Base-by-base conservation (phyloP, 2,888 invertebrate species). In the Rhynchonema sp. region DNA sequence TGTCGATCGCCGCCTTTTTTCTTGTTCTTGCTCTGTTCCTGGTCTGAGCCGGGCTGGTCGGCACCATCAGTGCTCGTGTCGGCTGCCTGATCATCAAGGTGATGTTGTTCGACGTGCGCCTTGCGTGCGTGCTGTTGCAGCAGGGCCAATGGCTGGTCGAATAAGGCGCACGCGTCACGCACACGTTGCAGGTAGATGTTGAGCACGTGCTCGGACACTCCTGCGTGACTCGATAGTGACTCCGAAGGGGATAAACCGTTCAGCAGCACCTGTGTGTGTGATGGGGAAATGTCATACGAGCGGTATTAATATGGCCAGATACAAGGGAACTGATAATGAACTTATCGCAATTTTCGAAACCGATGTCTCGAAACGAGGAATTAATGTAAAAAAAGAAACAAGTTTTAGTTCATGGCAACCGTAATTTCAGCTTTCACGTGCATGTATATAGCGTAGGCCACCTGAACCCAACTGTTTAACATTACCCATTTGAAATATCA, bases 211-310 rank as follows among this genome's bases (percentile, higher is more conserved):
- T 55, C 30, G 53, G 9, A 25, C 3, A 59, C 20, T 1, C 29
- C 53, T 6, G 2, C 30, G 53, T 28, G 53, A 27, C 54, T 27
- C 59, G 55, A 9, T 1, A 55, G 22, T 25, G 59, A 38, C 56
- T 55, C 59, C 26, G 2, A 30, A 9, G 3, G 23, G 23, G 55
- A 55, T 28, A 59, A 28, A 3, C 59, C 59, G 55, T 46, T 55
- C n/a, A 59, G 22, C 55, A 59, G 29, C 26, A 59, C 59, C 59
- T 59, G 57, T 2, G 17, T 13, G 25, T n/a, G n/a, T n/a, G n/a
- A n/a, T n/a, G n/a, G n/a, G n/a, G n/a, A n/a, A n/a, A n/a, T n/a
- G n/a, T n/a, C n/a, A n/a, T n/a, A n/a, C n/a, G n/a, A n/a, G n/a
- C n/a, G n/a, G n/a, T n/a, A n/a, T n/a, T n/a, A n/a, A n/a, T n/a